Evolutionary conservation across 2,888 invertebrate species (phyloP), one percentile per base, ranked within the genome.

Genomic region (Lasioglossum calceatum): DNA sequence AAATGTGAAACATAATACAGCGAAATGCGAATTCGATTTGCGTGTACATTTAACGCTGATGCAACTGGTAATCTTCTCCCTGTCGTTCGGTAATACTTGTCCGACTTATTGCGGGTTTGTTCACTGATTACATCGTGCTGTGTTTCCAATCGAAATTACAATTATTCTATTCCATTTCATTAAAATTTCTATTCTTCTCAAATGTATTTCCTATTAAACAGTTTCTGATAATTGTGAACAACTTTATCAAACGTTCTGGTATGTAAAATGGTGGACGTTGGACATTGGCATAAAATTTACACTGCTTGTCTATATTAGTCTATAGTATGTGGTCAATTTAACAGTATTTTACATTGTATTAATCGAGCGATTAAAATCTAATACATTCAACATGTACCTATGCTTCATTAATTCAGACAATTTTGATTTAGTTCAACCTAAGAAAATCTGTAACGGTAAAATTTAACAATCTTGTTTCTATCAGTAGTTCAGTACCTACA

Each of bases 41-140:
- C 58, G 67, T 82, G 84, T 67, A 58, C 73, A 82, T 82, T 82
- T 82, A 70, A 54, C 77, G 32, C 77, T 84, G 77, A 84, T 74
- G 27, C 73, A 77, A 73, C 77, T 36, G 67, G 47, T 84, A 78
- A 78, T 82, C 58, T 67, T 78, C 32, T 75, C 23, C 23, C n/a
- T 78, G 74, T 58, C 19, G 27, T 50, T 78, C 27, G 32, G 44
- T 32, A 39, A 78, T 74, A 74, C 36, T 54, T 58, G 27, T 5
- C 77, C 72, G 36, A 84, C 23, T 74, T 84, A 77, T 82, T 54
- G 64, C 32, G 50, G 16, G 74, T 74, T 77, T 50, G 19, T 75
- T 67, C 58, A 47, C 58, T 77, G 39, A 75, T 74, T 27, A 32
- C 16, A 23, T 67, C 47, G 39, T 16, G 61, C 70, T 64, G 32